A percentile compares a stretch with the other conserved stretches of the same genome.
phyloP scores from a whole-genome alignment of 2,797 vertebrate genomes.

The Ptychobarbus kaznakovi region DNA sequence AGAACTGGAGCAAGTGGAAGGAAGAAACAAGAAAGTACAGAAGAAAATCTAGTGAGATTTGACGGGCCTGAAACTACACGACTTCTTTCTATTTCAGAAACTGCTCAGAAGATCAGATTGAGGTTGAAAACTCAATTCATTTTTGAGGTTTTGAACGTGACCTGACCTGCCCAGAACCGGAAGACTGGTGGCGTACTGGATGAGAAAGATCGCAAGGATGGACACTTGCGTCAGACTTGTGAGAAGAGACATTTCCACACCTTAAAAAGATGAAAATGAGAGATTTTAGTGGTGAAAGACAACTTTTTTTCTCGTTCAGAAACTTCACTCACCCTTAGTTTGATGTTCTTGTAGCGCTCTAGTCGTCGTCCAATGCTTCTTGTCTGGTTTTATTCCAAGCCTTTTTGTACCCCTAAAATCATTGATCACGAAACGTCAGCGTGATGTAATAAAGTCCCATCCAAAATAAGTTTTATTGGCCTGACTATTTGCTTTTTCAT shows the following conservation, averaged over 20 bases:
- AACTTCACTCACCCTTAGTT: constrained; percentile 36
- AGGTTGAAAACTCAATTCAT: background rate
- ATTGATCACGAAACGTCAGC: constrained; percentile 63
- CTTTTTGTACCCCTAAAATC: constrained; percentile 56
- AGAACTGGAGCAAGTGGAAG: background rate
- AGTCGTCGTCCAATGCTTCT: background rate
- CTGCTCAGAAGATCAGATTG: background rate
- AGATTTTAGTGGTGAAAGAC: background rate
- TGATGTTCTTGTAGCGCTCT: constrained; percentile 13
- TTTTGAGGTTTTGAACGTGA: constrained; percentile 7
- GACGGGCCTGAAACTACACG: background rate
- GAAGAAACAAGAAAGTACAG: background rate
- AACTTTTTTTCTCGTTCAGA: background rate
- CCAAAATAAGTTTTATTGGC: constrained; percentile 63
- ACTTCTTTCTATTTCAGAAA: background rate
- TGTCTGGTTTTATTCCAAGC: background rate
- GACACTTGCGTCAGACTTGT: constrained; percentile 65
- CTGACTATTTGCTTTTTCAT: constrained; percentile 70
- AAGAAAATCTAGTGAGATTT: background rate
- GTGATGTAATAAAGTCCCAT: constrained; percentile 35
- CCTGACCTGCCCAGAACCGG: constrained; percentile 70
- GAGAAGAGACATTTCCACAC: constrained; percentile 67
- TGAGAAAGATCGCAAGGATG: constrained; percentile 67
- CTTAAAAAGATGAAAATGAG: constrained; percentile 56
- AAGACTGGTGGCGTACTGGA: constrained; percentile 67